Percentiles rank a stretch among this genome's conserved stretches.
Evolutionary conservation across 1,140 invertebrate genomes (phyloP).

Genomic region (Dryas iulia): DNA sequence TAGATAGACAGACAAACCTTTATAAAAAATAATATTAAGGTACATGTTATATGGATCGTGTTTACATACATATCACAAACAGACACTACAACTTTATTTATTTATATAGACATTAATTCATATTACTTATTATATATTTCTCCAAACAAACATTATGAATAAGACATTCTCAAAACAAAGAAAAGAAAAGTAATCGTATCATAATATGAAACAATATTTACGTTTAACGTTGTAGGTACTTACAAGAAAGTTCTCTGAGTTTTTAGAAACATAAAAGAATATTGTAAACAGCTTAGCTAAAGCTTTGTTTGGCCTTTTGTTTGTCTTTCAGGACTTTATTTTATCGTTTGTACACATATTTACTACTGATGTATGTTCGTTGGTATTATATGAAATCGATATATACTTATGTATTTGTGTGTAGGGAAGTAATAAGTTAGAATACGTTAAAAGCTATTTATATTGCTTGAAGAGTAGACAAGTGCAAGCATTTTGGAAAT

Average conservation of each 20-base stretch:
- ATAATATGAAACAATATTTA: background rate
- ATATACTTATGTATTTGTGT: too few species aligned
- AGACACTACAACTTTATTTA: too few species aligned
- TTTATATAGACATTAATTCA: background rate
- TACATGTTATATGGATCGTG: too few species aligned
- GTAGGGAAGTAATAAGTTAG: too few species aligned
- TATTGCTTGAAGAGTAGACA: too few species aligned
- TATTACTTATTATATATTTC: background rate
- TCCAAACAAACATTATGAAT: background rate
- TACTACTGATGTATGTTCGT: too few species aligned
- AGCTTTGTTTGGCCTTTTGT: slow-evolving; percentile 1
- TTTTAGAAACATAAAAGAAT: slow-evolving; percentile 1
- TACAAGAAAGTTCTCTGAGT: background rate
- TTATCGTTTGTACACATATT: background rate
- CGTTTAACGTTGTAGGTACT: background rate
- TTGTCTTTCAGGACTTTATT: background rate
- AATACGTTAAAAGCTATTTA: too few species aligned
- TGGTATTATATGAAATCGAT: too few species aligned
- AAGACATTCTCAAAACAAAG: background rate
- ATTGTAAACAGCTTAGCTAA: background rate
- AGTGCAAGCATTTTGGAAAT: too few species aligned
- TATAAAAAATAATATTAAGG: too few species aligned
- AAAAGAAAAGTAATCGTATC: background rate
- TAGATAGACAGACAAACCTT: too few species aligned
- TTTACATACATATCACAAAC: too few species aligned